Evolutionary conservation across 1,140 invertebrate species (phyloP), one percentile per base, ranked within the genome.

Genomic region (Anagrus nilaparvatae): DNA sequence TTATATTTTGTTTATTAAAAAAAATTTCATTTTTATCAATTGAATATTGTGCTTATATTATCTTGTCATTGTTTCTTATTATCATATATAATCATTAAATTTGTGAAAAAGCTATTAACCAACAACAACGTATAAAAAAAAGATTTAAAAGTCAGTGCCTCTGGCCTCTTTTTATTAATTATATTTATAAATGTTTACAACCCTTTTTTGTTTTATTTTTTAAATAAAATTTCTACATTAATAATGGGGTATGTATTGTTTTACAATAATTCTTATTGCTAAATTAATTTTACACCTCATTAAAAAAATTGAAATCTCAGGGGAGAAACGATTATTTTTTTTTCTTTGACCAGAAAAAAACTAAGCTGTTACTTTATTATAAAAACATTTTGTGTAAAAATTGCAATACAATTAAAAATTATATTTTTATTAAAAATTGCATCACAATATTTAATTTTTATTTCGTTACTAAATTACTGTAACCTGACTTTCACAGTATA

Each of bases 41-140:
- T 51, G 47, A 46, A 49, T 49, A 50, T 52, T 55, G 47, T 48
- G 40, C 48, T 59, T 54, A 47, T 40, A 48, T 48, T 44, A 50
- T 17, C 43, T 46, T 21, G 37, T 48, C 34, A 38, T 42, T 6
- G 33, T 17, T 38, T 33, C 36, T 46, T 46, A 36, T 43, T n/a
- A n/a, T n/a, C n/a, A 47, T 46, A 37, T 49, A 44, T 43, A 35
- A 42, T 43, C 50, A 32, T 51, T 58, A 56, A 59, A 54, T 58
- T 48, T 40, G 56, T 64, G 58, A 56, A 65, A 65, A 65, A 64
- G 60, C 59, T 67, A 66, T 56, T 54, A 50, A 47, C 58, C 36
- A 47, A 51, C 50, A 57, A 59, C 55, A 50, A 51, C 56, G 50
- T n/a, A n/a, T 59, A 58, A 58, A 59, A 55, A 55, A 59, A 57